Evolutionary conservation across 2,888 invertebrate genomes (phyloP).

Genomic region (Brachypalpus laphriformis): DNA sequence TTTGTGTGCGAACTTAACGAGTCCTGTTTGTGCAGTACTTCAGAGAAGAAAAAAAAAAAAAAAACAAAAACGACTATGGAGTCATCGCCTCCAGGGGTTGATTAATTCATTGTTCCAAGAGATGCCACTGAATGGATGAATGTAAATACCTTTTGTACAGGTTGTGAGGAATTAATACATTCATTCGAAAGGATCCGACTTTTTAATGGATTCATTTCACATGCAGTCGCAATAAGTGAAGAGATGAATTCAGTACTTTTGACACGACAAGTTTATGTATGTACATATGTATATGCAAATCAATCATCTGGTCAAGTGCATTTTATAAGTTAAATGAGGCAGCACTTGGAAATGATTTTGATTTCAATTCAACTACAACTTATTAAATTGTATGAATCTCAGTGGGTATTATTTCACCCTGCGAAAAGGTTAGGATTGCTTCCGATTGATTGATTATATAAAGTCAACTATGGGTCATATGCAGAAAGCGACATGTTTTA

Average conservation of each 20-base stretch:
- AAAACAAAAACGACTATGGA: not conserved
- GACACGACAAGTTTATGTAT: not conserved
- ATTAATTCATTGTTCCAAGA: conserved; percentile 67
- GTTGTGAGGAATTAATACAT: conserved; percentile 30
- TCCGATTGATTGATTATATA: too few species aligned
- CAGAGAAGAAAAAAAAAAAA: not conserved
- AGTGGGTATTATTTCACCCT: too few species aligned
- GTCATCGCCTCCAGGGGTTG: conserved; percentile 46
- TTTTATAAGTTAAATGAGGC: not conserved
- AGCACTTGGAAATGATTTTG: not conserved
- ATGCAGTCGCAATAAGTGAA: not conserved
- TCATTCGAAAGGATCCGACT: conserved; percentile 25
- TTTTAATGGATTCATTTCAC: conserved; percentile 11
- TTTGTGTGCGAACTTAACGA: conserved; percentile 58
- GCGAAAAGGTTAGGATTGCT: too few species aligned
- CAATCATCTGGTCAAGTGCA: conserved; percentile 27
- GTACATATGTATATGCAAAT: conserved; percentile 11
- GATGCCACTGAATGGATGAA: conserved; percentile 51
- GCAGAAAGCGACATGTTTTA: too few species aligned
- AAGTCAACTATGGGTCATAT: too few species aligned
- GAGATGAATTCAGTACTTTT: not conserved
- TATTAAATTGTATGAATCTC: not conserved
- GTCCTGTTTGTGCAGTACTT: conserved; percentile 42
- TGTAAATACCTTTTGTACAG: conserved; percentile 40
- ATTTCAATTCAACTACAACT: not conserved